These are phyloP conservation scores for Parnassius smintheus DNA, from an alignment of 2,888 invertebrate genomes.

Conservation along the genomic window DNA sequence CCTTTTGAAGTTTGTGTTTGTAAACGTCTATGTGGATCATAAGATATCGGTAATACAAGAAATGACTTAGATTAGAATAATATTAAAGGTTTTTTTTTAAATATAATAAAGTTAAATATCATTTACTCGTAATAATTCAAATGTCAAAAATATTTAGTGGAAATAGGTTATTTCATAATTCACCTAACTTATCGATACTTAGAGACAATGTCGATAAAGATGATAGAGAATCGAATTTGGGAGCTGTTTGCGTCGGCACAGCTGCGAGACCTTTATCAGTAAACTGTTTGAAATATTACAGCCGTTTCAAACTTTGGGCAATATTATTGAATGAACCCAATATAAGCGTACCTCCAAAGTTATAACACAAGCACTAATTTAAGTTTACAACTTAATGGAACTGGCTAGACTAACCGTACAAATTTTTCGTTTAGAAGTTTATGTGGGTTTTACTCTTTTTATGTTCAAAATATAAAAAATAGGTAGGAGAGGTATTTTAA, in stretches of 20 bases:
- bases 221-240: constrained; percentile 24
- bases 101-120: too few relatives aligned
- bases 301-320: constrained; percentile 23
- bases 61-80: too few relatives aligned
- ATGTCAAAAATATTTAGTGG: background rate
- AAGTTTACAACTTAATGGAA: constrained; percentile 24
- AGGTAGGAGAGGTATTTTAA: too few relatives aligned
- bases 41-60: too few relatives aligned
- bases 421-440: background rate
- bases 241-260: constrained; percentile 21
- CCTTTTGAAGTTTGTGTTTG: too few relatives aligned
- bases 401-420: constrained; percentile 7
- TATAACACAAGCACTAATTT: constrained; percentile 24
- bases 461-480: too few relatives aligned
- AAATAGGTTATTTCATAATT: constrained; percentile 20
- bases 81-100: too few relatives aligned
- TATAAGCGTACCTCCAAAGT: constrained; percentile 21
- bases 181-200: constrained; percentile 23
- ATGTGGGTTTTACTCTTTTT: too few relatives aligned
- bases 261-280: constrained; percentile 26
- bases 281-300: constrained; percentile 27
- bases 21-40: too few relatives aligned
- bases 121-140: too few relatives aligned
- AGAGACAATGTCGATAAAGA: constrained; percentile 23
- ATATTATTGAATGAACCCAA: constrained; percentile 26